Evolutionary conservation across 2,888 invertebrate genomes (phyloP).

Genomic region (Drosophila lutescens): DNA sequence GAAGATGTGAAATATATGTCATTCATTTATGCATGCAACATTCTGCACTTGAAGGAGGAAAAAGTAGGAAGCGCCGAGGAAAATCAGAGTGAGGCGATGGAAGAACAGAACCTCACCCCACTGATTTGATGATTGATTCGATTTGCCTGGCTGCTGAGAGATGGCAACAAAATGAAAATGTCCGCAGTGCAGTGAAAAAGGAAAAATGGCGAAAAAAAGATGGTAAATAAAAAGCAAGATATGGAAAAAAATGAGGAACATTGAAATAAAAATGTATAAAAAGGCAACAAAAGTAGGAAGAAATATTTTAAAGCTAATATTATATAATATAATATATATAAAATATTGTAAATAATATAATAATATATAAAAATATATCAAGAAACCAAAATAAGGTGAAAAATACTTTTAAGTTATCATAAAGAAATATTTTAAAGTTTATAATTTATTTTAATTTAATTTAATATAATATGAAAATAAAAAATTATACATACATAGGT

Average conservation of each 20-base stretch:
- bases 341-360: too few species aligned
- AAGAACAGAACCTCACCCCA: constrained; percentile 6
- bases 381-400: constrained; percentile 4
- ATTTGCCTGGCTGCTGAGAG: constrained; percentile 27
- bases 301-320: neutral
- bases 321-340: too few species aligned
- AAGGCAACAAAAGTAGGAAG: too few species aligned
- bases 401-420: too few species aligned
- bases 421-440: too few species aligned
- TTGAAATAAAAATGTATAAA: neutral
- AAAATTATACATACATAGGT: too few species aligned
- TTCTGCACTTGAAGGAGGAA: constrained; percentile 17
- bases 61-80: neutral
- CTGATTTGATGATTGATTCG: constrained; percentile 48
- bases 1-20: constrained; percentile 41
- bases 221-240: neutral
- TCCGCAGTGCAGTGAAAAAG: constrained; percentile 48
- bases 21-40: constrained; percentile 45
- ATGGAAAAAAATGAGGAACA: neutral
- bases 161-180: constrained; percentile 50
- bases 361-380: neutral
- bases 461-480: too few species aligned
- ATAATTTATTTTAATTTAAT: too few species aligned
- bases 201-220: neutral
- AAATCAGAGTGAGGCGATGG: neutral